A percentile compares a stretch with the other conserved stretches of the same genome.
Evolutionary conservation across 2,888 invertebrate genomes (phyloP).

Genomic region (Poecilobothrus nobilitatus): DNA sequence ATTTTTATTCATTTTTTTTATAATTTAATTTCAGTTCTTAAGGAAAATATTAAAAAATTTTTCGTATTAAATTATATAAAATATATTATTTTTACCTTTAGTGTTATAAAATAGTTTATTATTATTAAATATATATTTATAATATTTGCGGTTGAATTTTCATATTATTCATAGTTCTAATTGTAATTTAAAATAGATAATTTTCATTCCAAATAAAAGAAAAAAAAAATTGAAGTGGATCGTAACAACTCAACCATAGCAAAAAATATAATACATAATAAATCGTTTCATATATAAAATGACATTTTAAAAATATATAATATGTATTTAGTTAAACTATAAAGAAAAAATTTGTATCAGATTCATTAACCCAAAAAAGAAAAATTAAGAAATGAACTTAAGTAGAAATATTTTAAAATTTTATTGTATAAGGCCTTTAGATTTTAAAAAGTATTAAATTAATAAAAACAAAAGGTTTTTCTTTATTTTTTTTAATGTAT

Average conservation of each 20-base stretch:
- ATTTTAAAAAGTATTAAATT: conserved; percentile 2
- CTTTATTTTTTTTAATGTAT: not conserved
- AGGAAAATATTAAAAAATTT: not conserved
- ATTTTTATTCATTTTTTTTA: not conserved
- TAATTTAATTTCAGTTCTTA: not conserved
- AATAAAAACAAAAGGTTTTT: not conserved
- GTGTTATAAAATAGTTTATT: not conserved
- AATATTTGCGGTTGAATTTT: not conserved
- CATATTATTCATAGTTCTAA: not conserved
- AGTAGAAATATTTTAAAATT: conserved; percentile 4
- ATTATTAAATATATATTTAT: not conserved
- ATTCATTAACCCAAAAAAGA: not conserved
- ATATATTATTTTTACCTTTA: not conserved
- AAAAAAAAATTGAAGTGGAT: not conserved
- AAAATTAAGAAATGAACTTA: not conserved
- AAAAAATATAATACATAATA: not conserved
- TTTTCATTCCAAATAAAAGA: not conserved
- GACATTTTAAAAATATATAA: not conserved
- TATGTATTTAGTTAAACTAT: not conserved
- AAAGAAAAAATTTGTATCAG: not conserved
- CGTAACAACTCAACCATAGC: not conserved
- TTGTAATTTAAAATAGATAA: not conserved
- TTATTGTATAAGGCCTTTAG: not conserved
- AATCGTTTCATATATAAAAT: not conserved
- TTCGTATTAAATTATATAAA: not conserved